Evolutionary conservation across 2,797 vertebrate genomes (phyloP).

Genomic region (Neopelma chrysocephalum): DNA sequence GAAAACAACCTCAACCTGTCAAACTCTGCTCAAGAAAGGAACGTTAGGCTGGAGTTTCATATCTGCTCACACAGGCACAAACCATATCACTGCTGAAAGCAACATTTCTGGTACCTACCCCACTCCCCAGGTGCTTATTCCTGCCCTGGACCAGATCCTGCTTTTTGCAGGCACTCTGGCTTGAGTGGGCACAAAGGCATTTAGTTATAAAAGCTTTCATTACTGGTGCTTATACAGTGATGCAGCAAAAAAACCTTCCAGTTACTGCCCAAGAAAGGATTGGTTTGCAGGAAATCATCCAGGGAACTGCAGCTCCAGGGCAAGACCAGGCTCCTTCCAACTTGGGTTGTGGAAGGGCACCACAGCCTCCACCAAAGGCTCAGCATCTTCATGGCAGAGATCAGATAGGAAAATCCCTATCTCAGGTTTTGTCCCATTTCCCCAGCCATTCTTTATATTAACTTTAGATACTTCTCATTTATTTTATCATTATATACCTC

Average conservation of each 20-base stretch:
- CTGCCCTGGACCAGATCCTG: not conserved
- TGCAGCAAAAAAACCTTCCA: not conserved
- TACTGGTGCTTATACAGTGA: not conserved
- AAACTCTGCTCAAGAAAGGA: not conserved
- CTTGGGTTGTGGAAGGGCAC: not conserved
- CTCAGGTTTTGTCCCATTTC: not conserved
- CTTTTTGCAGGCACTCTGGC: not conserved
- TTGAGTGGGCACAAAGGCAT: not conserved
- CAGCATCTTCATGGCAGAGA: accelerated
- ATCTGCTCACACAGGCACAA: not conserved
- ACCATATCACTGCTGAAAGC: not conserved
- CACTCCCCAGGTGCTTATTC: not conserved
- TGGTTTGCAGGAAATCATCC: not conserved
- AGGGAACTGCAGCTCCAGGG: not conserved
- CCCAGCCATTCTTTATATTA: not conserved
- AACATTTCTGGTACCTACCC: not conserved
- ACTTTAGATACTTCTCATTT: not conserved
- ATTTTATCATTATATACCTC: not conserved
- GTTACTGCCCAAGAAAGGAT: not conserved
- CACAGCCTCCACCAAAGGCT: not conserved
- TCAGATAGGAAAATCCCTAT: not conserved
- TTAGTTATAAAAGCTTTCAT: not conserved
- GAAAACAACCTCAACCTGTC: not conserved
- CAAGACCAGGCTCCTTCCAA: not conserved
- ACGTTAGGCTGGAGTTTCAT: accelerated